Conservation (phyloP, 2,888 invertebrate genomes). For the Ferdinandea cuprea region DNA sequence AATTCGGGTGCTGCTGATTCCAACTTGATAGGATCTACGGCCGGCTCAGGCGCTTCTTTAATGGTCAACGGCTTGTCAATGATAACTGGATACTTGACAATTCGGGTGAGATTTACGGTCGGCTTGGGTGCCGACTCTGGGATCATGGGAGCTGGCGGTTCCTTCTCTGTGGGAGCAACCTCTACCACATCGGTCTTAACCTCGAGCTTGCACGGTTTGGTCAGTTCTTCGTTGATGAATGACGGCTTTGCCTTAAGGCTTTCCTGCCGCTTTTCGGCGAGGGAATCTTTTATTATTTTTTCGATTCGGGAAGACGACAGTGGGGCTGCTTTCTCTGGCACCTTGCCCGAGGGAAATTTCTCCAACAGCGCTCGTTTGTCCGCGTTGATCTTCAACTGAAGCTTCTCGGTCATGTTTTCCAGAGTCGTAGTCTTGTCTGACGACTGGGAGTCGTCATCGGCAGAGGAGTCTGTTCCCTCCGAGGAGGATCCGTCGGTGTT, state of each 20-base stretch:
- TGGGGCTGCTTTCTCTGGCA: slow-evolving; percentile 75
- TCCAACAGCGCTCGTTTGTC: slow-evolving; percentile 77
- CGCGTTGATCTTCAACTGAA: slow-evolving; percentile 79
- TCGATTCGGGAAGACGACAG: slow-evolving; percentile 77
- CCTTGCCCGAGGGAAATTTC: slow-evolving; percentile 72
- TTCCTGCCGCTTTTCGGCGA: slow-evolving; percentile 79
- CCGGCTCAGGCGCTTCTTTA: slow-evolving; percentile 45
- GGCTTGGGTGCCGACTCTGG: slow-evolving; percentile 49
- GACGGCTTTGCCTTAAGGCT: slow-evolving; percentile 78
- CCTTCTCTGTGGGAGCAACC: slow-evolving; percentile 63
- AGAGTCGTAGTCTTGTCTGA: slow-evolving; percentile 81
- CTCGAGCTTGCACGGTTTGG: slow-evolving; percentile 67
- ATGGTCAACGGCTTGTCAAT: slow-evolving; percentile 41
- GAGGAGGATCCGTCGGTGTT: slow-evolving; percentile 80
- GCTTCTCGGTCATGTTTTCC: slow-evolving; percentile 79
- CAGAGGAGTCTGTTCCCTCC: slow-evolving; percentile 81
- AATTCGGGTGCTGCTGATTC: slow-evolving; percentile 30
- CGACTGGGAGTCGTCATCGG: slow-evolving; percentile 82
- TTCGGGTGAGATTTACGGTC: slow-evolving; percentile 41
- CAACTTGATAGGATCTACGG: slow-evolving; percentile 42
- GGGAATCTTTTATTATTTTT: slow-evolving; percentile 79
- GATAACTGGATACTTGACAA: slow-evolving; percentile 52
- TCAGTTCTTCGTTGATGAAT: slow-evolving; percentile 75
- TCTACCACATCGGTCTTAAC: slow-evolving; percentile 51
- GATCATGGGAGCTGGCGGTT: slow-evolving; percentile 35